A percentile compares a stretch with the other conserved stretches of the same genome.
Conservation (phyloP, 1,140 invertebrate species). For the Drosophila nebulosa region DNA sequence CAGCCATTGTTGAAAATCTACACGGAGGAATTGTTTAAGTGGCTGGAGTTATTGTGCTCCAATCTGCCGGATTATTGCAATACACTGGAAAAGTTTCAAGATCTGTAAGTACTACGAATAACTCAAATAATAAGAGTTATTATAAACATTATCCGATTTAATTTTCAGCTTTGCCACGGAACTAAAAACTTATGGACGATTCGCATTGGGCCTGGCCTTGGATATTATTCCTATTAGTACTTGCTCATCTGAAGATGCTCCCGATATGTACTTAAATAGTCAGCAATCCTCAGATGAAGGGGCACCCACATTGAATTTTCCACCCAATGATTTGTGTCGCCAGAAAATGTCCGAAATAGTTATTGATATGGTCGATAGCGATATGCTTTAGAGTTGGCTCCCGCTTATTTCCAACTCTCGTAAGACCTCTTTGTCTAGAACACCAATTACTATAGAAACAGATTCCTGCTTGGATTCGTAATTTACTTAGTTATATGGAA, state of each 20-base stretch:
- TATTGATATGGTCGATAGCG: conserved; percentile 83
- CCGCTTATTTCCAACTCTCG: background rate
- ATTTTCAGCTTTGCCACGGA: conserved; percentile 83
- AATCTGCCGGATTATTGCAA: conserved; percentile 77
- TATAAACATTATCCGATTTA: background rate
- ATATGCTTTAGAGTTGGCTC: conserved; percentile 72
- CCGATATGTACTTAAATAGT: conserved; percentile 84
- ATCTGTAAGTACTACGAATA: conserved; percentile 81
- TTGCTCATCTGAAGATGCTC: conserved; percentile 86
- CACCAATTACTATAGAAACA: conserved; percentile 34
- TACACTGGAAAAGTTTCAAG: conserved; percentile 82
- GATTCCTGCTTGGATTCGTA: too few relatives aligned
- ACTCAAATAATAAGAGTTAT: background rate
- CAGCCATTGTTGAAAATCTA: conserved; percentile 83
- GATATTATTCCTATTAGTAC: conserved; percentile 88
- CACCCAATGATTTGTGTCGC: conserved; percentile 82
- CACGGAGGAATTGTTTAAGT: conserved; percentile 81
- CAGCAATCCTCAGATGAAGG: conserved; percentile 40
- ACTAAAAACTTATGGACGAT: conserved; percentile 84
- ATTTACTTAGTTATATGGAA: conserved; percentile 32
- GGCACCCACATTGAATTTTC: conserved; percentile 74
- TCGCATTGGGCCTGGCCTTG: conserved; percentile 86
- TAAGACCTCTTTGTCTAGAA: background rate
- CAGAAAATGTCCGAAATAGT: conserved; percentile 84
- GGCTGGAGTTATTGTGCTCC: conserved; percentile 80